These are phyloP conservation scores for Lagopus leucura DNA, from an alignment of 2,113 vertebrate species.

Conservation along the genomic window DNA sequence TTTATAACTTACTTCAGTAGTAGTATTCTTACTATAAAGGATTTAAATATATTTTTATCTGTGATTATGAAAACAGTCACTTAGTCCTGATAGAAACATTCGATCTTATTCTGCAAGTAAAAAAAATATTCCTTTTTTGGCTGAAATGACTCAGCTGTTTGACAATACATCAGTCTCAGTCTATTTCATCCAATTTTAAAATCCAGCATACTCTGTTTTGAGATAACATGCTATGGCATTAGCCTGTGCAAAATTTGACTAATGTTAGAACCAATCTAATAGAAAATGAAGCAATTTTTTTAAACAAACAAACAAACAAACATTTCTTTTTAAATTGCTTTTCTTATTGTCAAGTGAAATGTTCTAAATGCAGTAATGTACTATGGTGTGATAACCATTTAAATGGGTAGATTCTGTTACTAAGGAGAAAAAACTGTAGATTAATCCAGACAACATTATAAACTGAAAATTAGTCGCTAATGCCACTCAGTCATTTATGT, in stretches of 20 bases:
- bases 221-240: not conserved
- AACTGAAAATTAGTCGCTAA: no score
- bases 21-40: not conserved
- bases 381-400: not conserved
- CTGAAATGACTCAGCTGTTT: not conserved
- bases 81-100: not conserved
- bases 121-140: not conserved
- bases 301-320: no score
- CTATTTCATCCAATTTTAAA: not conserved
- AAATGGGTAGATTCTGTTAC: not conserved
- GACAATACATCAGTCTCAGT: not conserved
- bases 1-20: not conserved
- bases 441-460: not conserved
- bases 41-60: not conserved
- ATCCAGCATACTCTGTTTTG: not conserved
- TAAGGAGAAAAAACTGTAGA: not conserved
- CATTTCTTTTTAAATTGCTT: not conserved
- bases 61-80: not conserved
- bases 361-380: not conserved
- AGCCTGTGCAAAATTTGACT: not conserved
- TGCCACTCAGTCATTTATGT: not conserved
- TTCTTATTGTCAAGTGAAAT: not conserved
- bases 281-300: not conserved
- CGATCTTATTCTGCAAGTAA: not conserved
- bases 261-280: not conserved